Conservation (phyloP, 2,888 invertebrate genomes). For the Bombylius major region DNA sequence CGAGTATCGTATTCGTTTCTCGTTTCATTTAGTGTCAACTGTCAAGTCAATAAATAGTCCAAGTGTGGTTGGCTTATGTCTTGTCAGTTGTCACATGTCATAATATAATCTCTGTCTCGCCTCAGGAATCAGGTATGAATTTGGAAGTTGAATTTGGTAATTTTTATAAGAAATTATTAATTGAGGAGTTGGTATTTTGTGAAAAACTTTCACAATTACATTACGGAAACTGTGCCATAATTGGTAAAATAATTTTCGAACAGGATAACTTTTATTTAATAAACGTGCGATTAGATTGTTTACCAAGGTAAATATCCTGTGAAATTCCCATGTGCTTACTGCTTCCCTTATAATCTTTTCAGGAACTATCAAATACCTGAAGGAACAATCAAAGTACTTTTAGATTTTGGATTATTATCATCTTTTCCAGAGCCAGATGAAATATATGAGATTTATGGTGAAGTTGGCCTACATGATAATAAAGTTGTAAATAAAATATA, state of each 20-base stretch:
- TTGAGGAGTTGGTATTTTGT: constrained; percentile 26
- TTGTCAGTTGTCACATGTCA: too few species aligned
- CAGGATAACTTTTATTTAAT: constrained; percentile 19
- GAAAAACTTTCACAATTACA: constrained; percentile 22
- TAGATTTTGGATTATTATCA: constrained; percentile 5
- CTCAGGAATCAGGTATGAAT: too few species aligned
- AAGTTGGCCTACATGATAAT: not conserved
- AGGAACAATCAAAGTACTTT: constrained; percentile 20
- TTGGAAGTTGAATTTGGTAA: constrained; percentile 22
- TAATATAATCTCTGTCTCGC: too few species aligned
- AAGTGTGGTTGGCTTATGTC: too few species aligned
- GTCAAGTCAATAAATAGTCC: too few species aligned
- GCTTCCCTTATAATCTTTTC: not conserved
- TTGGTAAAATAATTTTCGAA: constrained; percentile 22
- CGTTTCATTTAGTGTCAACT: too few species aligned
- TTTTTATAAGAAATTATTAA: constrained; percentile 23
- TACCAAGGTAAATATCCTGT: constrained; percentile 20
- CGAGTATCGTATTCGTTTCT: too few species aligned
- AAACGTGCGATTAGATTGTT: constrained; percentile 23
- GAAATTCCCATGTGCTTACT: not conserved
- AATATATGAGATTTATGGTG: constrained; percentile 20
- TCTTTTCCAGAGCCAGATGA: constrained; percentile 13
- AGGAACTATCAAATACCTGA: constrained; percentile 24
- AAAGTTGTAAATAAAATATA: not conserved
- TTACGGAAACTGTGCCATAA: constrained; percentile 27